Conservation (phyloP, 2,888 invertebrate species). For the Sarcophaga rosellei region DNA sequence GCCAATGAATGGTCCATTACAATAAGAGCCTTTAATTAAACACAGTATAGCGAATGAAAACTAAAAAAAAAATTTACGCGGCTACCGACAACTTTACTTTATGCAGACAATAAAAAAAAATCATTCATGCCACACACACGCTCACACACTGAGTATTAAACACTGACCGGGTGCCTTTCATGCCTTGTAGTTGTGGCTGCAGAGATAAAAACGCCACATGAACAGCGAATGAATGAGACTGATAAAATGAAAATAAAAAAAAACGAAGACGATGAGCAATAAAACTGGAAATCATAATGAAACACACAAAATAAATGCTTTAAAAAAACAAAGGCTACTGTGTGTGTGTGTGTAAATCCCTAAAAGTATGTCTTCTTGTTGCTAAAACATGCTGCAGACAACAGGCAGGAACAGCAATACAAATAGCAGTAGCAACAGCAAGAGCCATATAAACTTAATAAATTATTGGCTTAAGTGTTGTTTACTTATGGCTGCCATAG, state of each 20-base stretch:
- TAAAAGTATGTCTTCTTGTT: constrained; percentile 30
- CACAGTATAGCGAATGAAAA: neutral
- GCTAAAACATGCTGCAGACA: constrained; percentile 1
- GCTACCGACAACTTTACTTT: neutral
- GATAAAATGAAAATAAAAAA: constrained; percentile 9
- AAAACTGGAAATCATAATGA: neutral
- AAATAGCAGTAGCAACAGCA: neutral
- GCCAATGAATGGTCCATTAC: constrained; percentile 55
- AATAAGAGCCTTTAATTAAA: constrained; percentile 61
- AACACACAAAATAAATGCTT: too few species aligned
- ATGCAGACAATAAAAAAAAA: neutral
- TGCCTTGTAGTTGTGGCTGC: neutral
- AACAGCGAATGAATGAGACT: neutral
- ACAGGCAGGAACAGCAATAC: neutral
- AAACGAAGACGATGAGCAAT: neutral
- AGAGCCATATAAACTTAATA: constrained; percentile 41
- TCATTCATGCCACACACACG: neutral
- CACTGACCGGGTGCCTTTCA: neutral
- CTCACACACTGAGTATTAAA: neutral
- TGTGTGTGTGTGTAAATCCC: constrained; percentile 2
- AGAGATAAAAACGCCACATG: constrained; percentile 11
- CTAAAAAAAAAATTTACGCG: constrained; percentile 10
- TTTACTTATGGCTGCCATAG: constrained; percentile 56
- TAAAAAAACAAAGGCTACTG: neutral
- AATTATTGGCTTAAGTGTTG: constrained; percentile 54